Percentiles rank a stretch among this genome's conserved stretches.
Evolutionary conservation across 2,113 vertebrate species (phyloP).

Genomic region (Perca flavescens): DNA sequence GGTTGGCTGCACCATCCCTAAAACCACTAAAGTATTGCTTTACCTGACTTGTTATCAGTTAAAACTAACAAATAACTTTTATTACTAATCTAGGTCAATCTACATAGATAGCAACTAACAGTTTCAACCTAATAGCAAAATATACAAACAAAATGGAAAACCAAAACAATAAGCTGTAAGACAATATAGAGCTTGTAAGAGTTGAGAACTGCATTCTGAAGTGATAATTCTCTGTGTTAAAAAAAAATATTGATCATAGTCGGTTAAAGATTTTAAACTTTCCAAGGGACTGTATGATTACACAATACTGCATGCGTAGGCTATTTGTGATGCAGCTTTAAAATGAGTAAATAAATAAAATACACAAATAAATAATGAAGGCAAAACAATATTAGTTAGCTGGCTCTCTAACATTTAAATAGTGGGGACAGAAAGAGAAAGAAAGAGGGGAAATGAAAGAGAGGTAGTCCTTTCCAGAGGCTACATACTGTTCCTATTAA

Average conservation of each 20-base stretch:
- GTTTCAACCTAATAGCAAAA: too few species aligned
- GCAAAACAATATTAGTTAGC: conserved; percentile 3
- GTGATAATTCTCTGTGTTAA: background rate
- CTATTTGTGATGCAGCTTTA: background rate
- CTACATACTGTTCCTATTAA: conserved; percentile 84
- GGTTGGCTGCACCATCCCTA: too few species aligned
- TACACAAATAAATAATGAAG: conserved; percentile 9
- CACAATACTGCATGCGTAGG: background rate
- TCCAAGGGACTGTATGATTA: background rate
- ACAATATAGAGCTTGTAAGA: background rate
- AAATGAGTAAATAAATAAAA: background rate
- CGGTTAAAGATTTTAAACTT: background rate
- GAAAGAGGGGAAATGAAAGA: conserved; percentile 23
- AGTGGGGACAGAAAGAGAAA: conserved; percentile 32
- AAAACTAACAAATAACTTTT: too few species aligned
- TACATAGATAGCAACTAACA: too few species aligned
- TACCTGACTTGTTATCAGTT: too few species aligned
- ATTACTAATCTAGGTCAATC: too few species aligned
- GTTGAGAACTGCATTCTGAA: background rate
- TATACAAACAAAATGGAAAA: too few species aligned
- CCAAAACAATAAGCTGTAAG: background rate
- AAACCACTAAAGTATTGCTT: too few species aligned
- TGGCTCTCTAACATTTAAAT: conserved; percentile 9
- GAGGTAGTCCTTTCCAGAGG: conserved; percentile 56
- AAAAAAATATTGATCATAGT: background rate